Evolutionary conservation across 2,797 vertebrate genomes (phyloP).

Genomic region (Sylvia borin): DNA sequence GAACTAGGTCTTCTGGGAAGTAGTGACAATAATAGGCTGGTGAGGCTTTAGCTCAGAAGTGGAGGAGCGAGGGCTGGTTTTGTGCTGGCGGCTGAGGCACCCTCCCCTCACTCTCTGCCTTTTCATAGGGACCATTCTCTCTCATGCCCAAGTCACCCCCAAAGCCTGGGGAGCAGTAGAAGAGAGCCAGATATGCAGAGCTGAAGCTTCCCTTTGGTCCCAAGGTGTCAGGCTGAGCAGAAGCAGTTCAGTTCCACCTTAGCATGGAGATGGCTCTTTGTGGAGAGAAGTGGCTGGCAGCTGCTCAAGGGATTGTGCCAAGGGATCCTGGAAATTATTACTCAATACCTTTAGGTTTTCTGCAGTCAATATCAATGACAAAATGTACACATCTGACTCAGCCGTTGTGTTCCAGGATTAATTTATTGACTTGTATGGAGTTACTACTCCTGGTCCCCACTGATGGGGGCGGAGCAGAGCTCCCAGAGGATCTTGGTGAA

Average conservation of each 20-base stretch:
- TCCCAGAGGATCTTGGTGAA: not conserved
- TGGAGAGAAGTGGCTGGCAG: not conserved
- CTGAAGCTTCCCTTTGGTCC: not conserved
- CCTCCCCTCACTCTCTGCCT: not conserved
- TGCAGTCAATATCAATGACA: not conserved
- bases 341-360: not conserved
- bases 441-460: not conserved
- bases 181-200: fast-evolving
- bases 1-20: not conserved
- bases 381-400: not conserved
- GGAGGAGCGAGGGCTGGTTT: not conserved
- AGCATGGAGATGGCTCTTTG: not conserved
- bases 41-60: not conserved
- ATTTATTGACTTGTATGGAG: not conserved
- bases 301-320: not conserved
- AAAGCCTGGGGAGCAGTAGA: not conserved
- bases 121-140: not conserved
- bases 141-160: not conserved
- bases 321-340: not conserved
- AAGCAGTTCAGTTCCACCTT: not conserved
- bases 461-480: not conserved
- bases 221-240: not conserved
- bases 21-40: not conserved
- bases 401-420: not conserved
- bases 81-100: not conserved